These are phyloP conservation scores for Egretta garzetta DNA, from an alignment of 2,113 vertebrate genomes.

Conservation along the genomic window DNA sequence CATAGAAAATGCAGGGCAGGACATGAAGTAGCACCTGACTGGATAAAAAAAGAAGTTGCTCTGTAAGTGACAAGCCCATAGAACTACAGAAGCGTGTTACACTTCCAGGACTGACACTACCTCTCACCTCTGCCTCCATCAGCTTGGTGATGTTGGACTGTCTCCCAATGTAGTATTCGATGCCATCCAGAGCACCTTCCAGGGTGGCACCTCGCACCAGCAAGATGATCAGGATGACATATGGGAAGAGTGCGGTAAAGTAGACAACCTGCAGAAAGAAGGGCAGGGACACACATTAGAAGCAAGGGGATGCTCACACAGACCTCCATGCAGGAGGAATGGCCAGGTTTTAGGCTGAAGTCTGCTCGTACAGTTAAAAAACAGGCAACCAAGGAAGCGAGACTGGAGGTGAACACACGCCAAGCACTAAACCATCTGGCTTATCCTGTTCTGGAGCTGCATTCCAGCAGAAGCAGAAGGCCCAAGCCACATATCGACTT, in stretches of 20 bases:
- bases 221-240: constrained; percentile 87
- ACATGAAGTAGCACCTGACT: neutral
- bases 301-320: neutral
- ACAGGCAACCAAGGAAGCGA: neutral
- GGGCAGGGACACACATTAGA: neutral
- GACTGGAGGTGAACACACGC: neutral
- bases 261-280: constrained; percentile 87
- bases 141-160: constrained; percentile 92
- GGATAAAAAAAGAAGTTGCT: neutral
- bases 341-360: neutral
- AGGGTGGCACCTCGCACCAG: constrained; percentile 89
- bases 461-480: constrained; percentile 29
- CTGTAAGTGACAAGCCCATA: neutral
- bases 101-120: neutral
- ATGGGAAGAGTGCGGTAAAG: constrained; percentile 93
- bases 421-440: neutral
- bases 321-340: neutral
- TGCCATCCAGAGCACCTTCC: constrained; percentile 89
- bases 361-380: neutral
- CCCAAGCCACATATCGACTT: neutral
- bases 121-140: constrained; percentile 84
- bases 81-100: fast-evolving
- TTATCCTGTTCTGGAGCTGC: constrained; percentile 12
- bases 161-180: constrained; percentile 90
- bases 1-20: neutral